Evolutionary conservation across 2,888 invertebrate species (phyloP), one percentile per base, ranked within the genome.

Genomic region (Willowsia nigromaculata): DNA sequence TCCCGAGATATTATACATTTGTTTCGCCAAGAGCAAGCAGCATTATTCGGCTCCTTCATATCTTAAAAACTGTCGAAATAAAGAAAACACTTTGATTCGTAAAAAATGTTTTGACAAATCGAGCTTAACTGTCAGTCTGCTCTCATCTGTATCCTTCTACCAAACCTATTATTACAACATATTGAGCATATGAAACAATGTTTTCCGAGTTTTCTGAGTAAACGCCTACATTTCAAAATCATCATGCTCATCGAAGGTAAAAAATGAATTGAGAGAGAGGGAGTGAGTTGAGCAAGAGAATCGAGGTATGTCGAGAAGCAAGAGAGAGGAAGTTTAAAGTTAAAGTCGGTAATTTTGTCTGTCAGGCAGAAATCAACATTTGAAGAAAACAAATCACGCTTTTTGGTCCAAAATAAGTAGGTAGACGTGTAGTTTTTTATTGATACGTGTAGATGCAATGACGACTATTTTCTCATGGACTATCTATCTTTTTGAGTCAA

Each of bases 141-240:
- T 37, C 62, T 85, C 85, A 85, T 85, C 85, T 85, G 78, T 78
- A 78, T 85, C 85, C 85, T 76, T 78, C 78, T 30, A 11, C 7
- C 18, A 78, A 78, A 47, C 85, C 76, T 85, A 85, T 85, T 65
- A 85, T 85, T 85, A 85, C 43, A 43, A 43, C 43, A 43, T 43
- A 43, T 43, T 43, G n/a, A 18, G 43, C 82, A 37, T 68, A 53
- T 74, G 84, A 11, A 74, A 74, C 25, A 37, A 71, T 59, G 18
- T 56, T 59, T 59, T 74, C 50, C 33, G 13, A n/a, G 25, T 85
- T 85, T 85, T 43, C 33, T 7, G 40, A 62, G 33, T 33, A 30
- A 59, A 59, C 85, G 85, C 85, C 85, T 78, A 68, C 85, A 78
- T 76, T 59, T 59, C 62, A 78, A 85, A 50, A 78, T 62, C 50